Evolutionary conservation across 2,113 vertebrate species (phyloP).

Genomic region (Sceloporus undulatus): DNA sequence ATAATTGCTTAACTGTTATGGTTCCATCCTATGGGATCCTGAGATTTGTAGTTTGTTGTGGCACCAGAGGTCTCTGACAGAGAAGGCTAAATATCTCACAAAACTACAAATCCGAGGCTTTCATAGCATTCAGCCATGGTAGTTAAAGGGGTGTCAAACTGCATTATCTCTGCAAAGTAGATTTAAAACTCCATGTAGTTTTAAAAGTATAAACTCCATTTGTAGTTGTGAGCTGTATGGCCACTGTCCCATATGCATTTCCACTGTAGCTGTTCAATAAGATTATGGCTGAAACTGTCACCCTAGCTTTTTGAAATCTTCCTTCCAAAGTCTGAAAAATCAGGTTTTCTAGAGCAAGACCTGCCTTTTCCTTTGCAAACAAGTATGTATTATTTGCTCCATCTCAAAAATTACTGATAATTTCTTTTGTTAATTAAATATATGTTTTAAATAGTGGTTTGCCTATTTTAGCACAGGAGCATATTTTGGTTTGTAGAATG

Average conservation of each 20-base stretch:
- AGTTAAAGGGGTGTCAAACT: too few species aligned
- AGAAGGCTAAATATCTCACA: too few species aligned
- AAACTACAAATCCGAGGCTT: too few species aligned
- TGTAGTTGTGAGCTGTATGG: constrained; percentile 58
- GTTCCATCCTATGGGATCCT: too few species aligned
- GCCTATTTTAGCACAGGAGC: constrained; percentile 40
- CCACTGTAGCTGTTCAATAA: constrained; percentile 39
- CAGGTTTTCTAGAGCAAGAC: constrained; percentile 54
- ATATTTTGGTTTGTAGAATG: constrained; percentile 50
- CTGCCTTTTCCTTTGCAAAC: constrained; percentile 55
- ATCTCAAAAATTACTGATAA: constrained; percentile 48
- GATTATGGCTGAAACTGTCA: constrained; percentile 43
- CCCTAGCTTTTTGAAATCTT: constrained; percentile 39
- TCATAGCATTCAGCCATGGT: too few species aligned
- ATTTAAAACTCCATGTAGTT: too few species aligned
- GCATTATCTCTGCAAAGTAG: too few species aligned
- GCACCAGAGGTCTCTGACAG: too few species aligned
- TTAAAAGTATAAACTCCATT: background rate
- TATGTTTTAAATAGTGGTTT: constrained; percentile 48
- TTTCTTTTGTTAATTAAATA: constrained; percentile 49
- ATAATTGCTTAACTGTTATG: too few species aligned
- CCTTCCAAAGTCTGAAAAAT: constrained; percentile 68
- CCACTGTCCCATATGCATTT: constrained; percentile 54
- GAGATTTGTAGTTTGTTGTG: too few species aligned
- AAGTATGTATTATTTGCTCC: constrained; percentile 65